Percentiles rank a stretch among this genome's conserved stretches.
These are phyloP conservation scores for Hemicentrotus pulcherrimus DNA, from an alignment of 35 echinoderm and acorn worm genomes.

Conservation along the genomic window DNA sequence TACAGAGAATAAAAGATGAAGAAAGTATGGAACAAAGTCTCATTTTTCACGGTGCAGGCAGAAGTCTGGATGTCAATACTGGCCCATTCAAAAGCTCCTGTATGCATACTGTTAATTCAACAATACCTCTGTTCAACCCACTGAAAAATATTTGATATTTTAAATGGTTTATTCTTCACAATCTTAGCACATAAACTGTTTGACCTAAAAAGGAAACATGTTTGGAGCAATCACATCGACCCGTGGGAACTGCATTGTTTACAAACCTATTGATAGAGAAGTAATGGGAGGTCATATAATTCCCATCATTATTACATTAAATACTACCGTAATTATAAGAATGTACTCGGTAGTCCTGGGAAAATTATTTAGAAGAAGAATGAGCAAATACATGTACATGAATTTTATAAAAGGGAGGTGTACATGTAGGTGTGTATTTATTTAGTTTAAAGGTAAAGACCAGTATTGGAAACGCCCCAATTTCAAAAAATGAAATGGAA, in stretches of 20 bases:
- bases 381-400: too few species aligned
- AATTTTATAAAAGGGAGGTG: too few species aligned
- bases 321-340: too few species aligned
- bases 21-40: neutral
- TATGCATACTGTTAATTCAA: neutral
- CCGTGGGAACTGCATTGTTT: neutral
- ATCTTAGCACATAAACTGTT: neutral
- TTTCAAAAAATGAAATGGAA: too few species aligned
- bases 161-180: neutral
- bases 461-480: too few species aligned
- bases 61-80: neutral
- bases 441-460: too few species aligned
- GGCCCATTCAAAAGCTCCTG: neutral
- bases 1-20: neutral
- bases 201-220: neutral
- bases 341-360: too few species aligned
- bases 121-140: neutral
- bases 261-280: neutral
- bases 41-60: neutral
- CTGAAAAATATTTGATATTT: neutral
- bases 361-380: too few species aligned
- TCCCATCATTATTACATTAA: too few species aligned
- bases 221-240: neutral
- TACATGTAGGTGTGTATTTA: too few species aligned
- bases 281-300: neutral